Conservation (phyloP, 1,140 invertebrate genomes). For the Lepidurus arcticus region DNA sequence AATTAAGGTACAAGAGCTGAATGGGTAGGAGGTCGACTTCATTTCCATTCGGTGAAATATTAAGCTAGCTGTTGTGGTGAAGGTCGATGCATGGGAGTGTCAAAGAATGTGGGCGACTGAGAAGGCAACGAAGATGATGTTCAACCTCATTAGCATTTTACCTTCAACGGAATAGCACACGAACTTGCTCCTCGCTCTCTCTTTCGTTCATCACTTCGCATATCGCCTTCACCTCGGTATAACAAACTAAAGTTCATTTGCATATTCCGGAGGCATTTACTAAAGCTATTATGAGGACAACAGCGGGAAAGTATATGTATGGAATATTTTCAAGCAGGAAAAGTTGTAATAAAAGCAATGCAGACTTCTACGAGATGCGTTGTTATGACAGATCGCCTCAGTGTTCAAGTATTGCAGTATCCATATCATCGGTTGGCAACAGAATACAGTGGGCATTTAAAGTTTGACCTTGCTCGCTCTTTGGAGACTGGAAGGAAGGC, state of each 20-base stretch:
- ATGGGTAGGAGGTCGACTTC: not conserved
- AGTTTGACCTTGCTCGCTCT: too few species aligned
- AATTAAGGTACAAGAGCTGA: too few species aligned
- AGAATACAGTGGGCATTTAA: too few species aligned
- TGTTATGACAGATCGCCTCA: too few species aligned
- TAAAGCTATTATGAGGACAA: too few species aligned
- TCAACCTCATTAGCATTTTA: conserved; percentile 20
- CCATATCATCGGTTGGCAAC: too few species aligned
- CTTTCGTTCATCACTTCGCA: not conserved
- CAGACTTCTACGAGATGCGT: too few species aligned
- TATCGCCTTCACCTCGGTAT: not conserved
- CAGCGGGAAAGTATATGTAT: too few species aligned
- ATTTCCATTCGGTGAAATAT: not conserved
- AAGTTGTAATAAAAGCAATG: too few species aligned
- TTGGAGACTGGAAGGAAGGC: too few species aligned
- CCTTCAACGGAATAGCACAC: not conserved
- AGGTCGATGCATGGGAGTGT: conserved; percentile 1
- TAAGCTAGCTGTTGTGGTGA: not conserved
- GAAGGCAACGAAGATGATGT: not conserved
- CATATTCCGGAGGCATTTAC: not conserved
- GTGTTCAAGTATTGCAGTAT: too few species aligned
- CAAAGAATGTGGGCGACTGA: not conserved
- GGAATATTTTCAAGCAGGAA: too few species aligned
- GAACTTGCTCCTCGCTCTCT: not conserved
- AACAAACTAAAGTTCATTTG: not conserved